Percentiles rank a stretch among this genome's conserved stretches.
phyloP scores from a whole-genome alignment of 2,113 vertebrate species.

The Ginglymostoma cirratum region DNA sequence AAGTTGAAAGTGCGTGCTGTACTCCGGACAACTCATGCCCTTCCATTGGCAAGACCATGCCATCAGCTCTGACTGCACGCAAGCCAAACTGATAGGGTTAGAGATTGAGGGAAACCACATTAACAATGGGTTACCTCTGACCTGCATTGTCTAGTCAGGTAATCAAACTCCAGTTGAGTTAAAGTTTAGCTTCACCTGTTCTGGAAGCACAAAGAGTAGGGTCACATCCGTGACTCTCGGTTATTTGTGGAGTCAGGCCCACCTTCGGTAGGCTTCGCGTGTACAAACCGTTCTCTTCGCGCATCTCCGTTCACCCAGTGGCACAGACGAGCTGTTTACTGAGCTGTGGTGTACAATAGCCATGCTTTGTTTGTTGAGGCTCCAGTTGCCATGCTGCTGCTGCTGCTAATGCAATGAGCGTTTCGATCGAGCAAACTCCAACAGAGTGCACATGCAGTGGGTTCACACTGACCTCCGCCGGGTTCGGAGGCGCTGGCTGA shows the following conservation, averaged over 20 bases:
- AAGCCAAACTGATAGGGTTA: not conserved
- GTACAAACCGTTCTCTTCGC: not conserved
- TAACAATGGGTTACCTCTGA: not conserved
- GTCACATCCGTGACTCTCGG: not conserved
- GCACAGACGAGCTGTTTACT: conserved; percentile 25
- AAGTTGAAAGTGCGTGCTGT: not conserved
- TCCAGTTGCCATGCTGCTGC: not conserved
- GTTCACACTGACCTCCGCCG: conserved; percentile 77
- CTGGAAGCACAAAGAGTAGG: not conserved
- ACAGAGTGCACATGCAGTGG: conserved; percentile 26
- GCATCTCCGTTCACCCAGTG: not conserved
- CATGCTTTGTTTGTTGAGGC: conserved; percentile 11
- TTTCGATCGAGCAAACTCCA: not conserved
- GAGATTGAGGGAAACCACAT: not conserved
- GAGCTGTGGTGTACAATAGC: conserved; percentile 16
- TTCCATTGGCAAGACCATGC: not conserved
- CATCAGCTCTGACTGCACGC: not conserved
- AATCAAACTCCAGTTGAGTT: not conserved
- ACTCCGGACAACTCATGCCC: not conserved
- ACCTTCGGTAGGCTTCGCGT: not conserved
- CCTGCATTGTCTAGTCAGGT: not conserved
- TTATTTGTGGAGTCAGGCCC: not conserved
- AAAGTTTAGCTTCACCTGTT: not conserved
- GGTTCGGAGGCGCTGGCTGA: conserved; percentile 52
- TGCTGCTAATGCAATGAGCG: conserved; percentile 16